Evolutionary conservation across 1,140 invertebrate genomes (phyloP).

Genomic region (Palaemon carinicauda): DNA sequence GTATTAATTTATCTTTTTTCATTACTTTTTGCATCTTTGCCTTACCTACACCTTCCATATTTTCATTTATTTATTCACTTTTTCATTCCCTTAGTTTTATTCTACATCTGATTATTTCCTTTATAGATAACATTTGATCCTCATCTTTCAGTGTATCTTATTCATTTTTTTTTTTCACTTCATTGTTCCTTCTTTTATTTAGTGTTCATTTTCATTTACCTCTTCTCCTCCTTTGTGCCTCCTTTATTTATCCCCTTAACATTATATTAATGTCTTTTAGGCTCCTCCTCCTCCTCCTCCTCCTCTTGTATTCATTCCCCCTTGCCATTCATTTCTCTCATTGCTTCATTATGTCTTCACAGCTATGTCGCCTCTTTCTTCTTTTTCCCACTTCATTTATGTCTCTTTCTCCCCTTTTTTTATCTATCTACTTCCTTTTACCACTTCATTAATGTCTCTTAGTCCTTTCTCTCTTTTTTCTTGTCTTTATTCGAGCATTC

Average conservation of each 20-base stretch:
- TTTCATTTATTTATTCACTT: neutral
- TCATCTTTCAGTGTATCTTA: neutral
- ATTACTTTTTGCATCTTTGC: too few species aligned
- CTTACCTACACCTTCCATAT: neutral
- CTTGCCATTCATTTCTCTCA: neutral
- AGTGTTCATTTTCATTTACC: neutral
- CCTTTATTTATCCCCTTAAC: neutral
- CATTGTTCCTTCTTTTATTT: neutral
- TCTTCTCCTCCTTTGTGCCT: neutral
- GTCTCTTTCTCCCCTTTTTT: neutral
- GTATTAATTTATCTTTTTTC: too few species aligned
- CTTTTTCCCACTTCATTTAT: neutral
- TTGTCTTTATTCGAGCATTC: neutral
- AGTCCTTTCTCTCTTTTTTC: neutral
- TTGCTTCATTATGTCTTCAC: neutral
- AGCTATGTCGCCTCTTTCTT: neutral
- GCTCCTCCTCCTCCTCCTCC: too few species aligned
- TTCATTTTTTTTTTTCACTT: neutral
- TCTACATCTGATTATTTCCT: neutral
- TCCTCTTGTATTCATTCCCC: neutral
- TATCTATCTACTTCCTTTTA: neutral
- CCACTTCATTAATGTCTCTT: neutral
- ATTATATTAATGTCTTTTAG: neutral
- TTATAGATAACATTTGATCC: neutral
- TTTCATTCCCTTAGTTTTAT: neutral